These are phyloP conservation scores for Trachymyrmex septentrionalis DNA, from an alignment of 1,140 invertebrate species.

Conservation along the genomic window DNA sequence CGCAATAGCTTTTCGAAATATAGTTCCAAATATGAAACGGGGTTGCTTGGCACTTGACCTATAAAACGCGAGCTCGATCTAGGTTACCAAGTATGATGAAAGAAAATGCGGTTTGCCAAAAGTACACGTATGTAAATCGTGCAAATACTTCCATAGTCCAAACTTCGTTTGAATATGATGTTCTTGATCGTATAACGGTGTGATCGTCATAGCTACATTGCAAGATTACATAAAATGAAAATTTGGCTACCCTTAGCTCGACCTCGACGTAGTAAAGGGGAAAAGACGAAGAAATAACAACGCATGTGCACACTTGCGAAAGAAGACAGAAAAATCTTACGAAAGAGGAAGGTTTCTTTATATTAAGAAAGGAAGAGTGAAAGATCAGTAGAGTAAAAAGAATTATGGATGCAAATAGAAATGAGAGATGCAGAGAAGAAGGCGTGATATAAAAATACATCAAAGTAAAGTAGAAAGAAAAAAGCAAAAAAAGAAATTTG, in stretches of 20 bases:
- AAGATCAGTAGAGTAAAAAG: neutral
- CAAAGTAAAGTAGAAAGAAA: neutral
- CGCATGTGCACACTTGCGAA: neutral
- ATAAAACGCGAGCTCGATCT: conserved; percentile 11
- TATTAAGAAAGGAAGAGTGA: neutral
- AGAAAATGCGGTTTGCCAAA: conserved; percentile 28
- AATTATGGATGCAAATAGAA: conserved; percentile 3
- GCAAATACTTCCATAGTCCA: neutral
- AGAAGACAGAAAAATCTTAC: neutral
- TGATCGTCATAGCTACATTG: conserved; percentile 76
- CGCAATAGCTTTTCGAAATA: conserved; percentile 33
- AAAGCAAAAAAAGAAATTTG: neutral
- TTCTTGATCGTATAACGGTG: conserved; percentile 36
- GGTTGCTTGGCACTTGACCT: neutral
- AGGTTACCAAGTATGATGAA: conserved; percentile 36
- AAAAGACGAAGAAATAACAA: conserved; percentile 35
- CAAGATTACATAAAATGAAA: conserved; percentile 78
- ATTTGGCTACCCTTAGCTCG: conserved; percentile 76
- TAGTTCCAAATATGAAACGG: conserved; percentile 2
- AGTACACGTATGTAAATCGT: conserved; percentile 30
- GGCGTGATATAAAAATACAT: neutral
- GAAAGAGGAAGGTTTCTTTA: conserved; percentile 10
- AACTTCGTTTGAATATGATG: neutral
- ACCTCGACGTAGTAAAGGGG: conserved; percentile 58
- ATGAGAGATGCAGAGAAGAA: neutral